phyloP scores from a whole-genome alignment of 2,797 vertebrate species.

The Lepilemur ruficaudatus region DNA sequence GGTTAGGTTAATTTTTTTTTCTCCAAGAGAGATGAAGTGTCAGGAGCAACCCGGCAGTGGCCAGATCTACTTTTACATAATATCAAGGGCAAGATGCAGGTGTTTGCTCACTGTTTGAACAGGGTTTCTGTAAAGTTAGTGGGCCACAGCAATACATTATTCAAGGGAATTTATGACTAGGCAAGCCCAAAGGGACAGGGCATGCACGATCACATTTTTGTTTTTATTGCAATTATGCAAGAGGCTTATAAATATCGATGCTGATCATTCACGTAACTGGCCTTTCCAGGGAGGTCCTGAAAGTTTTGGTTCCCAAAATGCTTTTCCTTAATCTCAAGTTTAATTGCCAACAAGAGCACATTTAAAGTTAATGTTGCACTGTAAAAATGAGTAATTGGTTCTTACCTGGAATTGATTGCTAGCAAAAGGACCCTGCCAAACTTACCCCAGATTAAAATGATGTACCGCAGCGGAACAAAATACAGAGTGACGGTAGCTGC shows the following conservation, averaged over 20 bases:
- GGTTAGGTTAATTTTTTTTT: not conserved
- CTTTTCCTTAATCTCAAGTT: constrained; percentile 30
- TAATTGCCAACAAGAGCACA: constrained; percentile 53
- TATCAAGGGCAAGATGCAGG: not conserved
- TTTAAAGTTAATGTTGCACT: constrained; percentile 68
- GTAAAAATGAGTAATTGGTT: constrained; percentile 44
- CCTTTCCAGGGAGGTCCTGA: constrained; percentile 60
- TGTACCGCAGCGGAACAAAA: constrained; percentile 92
- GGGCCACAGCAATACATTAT: constrained; percentile 7
- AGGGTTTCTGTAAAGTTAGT: not conserved
- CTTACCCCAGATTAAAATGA: constrained; percentile 98
- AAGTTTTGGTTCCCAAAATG: constrained; percentile 54
- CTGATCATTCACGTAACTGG: not conserved
- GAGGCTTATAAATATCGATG: constrained; percentile 17
- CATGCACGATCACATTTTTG: constrained; percentile 27
- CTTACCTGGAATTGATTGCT: constrained; percentile 50
- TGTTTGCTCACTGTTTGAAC: not conserved
- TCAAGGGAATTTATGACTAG: constrained; percentile 10
- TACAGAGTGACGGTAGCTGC: constrained; percentile 87
- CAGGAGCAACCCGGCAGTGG: not conserved
- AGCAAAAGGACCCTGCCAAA: constrained; percentile 53
- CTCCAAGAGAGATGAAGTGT: not conserved
- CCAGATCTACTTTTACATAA: not conserved
- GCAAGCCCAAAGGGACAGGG: constrained; percentile 22
- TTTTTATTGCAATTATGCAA: constrained; percentile 44